Conservation (phyloP, 2,888 invertebrate genomes). For the Epinotia bilunana region DNA sequence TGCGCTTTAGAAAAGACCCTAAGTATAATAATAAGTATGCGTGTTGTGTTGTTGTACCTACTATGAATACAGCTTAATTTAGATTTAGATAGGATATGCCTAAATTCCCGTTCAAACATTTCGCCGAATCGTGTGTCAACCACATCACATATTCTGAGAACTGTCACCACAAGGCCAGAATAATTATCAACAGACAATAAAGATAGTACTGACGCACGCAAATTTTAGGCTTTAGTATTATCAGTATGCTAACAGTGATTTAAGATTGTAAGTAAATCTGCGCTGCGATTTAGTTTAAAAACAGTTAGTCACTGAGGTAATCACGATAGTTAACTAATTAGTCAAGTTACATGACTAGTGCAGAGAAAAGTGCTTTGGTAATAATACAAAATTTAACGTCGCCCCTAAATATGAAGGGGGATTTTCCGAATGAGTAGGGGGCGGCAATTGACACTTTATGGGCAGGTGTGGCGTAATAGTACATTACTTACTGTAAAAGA, state of each 20-base stretch:
- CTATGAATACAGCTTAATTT: neutral
- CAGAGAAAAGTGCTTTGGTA: too few species aligned
- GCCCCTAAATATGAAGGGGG: too few species aligned
- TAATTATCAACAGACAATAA: conserved; percentile 24
- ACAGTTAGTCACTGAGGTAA: neutral
- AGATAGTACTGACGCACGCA: conserved; percentile 17
- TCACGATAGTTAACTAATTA: neutral
- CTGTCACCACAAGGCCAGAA: conserved; percentile 8
- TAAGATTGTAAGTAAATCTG: conserved; percentile 2
- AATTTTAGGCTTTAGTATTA: neutral
- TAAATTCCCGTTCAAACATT: neutral
- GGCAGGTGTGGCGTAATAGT: too few species aligned
- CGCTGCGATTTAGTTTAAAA: neutral
- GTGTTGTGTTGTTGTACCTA: too few species aligned
- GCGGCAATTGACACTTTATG: too few species aligned
- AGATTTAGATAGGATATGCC: conserved; percentile 7
- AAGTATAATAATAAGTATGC: too few species aligned
- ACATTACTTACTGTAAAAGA: too few species aligned
- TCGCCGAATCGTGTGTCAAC: conserved; percentile 21
- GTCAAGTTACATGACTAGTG: too few species aligned
- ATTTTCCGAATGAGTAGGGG: too few species aligned
- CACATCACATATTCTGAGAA: neutral
- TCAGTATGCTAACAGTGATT: neutral
- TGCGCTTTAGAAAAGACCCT: too few species aligned
- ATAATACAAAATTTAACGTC: too few species aligned